Evolutionary conservation across 1,140 invertebrate species (phyloP).

Genomic region (Ceratosolen fusciceps): DNA sequence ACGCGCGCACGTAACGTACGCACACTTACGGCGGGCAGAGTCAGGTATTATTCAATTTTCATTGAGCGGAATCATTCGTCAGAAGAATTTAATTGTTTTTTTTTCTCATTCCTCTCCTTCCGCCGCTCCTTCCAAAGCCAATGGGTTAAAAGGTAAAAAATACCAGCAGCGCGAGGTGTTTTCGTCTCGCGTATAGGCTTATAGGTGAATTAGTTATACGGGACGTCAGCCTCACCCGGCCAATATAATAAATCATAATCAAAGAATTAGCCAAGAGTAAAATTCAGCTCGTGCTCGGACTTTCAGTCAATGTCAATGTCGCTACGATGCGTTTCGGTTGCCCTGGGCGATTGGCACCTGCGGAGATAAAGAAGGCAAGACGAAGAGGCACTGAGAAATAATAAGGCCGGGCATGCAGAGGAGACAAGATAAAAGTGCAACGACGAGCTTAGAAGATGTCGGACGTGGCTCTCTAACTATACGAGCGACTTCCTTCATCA

Average conservation of each 20-base stretch:
- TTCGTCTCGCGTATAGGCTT: too few species aligned
- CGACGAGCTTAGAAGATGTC: background rate
- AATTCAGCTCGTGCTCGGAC: background rate
- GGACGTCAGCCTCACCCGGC: background rate
- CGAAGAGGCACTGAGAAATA: background rate
- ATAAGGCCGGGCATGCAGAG: too few species aligned
- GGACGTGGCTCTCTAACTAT: too few species aligned
- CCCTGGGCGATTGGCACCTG: constrained; percentile 17
- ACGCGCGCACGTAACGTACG: too few species aligned
- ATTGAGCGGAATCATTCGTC: too few species aligned
- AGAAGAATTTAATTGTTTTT: too few species aligned
- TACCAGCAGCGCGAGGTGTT: background rate
- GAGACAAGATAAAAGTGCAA: background rate
- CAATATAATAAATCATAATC: constrained; percentile 29
- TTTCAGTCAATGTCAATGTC: background rate
- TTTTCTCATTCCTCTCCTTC: too few species aligned
- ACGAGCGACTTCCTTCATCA: too few species aligned
- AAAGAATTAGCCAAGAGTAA: constrained; percentile 34
- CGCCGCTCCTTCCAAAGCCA: too few species aligned
- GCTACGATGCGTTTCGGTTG: background rate
- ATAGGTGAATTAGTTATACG: background rate
- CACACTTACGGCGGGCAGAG: too few species aligned
- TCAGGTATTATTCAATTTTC: too few species aligned
- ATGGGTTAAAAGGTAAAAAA: background rate
- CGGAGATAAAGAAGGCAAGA: constrained; percentile 10